Evolutionary conservation across 2,797 vertebrate genomes (phyloP).

Genomic region (Poecilia picta): DNA sequence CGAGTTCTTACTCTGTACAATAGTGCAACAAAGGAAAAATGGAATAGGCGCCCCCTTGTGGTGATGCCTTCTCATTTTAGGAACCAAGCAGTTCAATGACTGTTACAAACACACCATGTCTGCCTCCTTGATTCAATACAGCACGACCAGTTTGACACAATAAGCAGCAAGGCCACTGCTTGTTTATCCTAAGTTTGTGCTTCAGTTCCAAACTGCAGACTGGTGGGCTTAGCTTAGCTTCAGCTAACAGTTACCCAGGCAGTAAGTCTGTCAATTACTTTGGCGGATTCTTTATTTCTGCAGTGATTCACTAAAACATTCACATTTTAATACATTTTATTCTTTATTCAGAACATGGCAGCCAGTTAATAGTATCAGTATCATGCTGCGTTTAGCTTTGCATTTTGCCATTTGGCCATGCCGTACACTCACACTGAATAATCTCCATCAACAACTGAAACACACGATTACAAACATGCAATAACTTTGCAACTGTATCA

Average conservation of each 20-base stretch:
- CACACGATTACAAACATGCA: constrained; percentile 51
- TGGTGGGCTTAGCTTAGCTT: background rate
- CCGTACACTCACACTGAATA: constrained; percentile 28
- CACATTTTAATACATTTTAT: background rate
- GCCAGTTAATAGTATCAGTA: constrained; percentile 42
- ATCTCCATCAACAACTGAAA: constrained; percentile 37
- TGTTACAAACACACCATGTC: background rate
- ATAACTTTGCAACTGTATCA: background rate
- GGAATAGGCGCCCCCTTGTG: no score
- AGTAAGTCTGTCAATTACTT: background rate
- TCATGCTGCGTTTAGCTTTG: constrained; percentile 64
- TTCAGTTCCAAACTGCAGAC: background rate
- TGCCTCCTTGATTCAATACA: background rate
- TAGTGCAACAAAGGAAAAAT: no score
- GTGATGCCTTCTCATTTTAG: no score
- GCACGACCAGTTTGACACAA: background rate
- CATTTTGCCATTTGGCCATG: constrained; percentile 55
- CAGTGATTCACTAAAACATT: background rate
- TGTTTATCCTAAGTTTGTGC: background rate
- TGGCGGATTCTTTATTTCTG: background rate
- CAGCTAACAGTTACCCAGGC: background rate
- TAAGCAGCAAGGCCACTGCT: background rate
- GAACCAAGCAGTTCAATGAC: no score
- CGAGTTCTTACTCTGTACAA: no score
- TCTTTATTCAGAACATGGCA: constrained; percentile 21